phyloP scores from a whole-genome alignment of 1,140 invertebrate species.

The Asbolus verrucosus region DNA sequence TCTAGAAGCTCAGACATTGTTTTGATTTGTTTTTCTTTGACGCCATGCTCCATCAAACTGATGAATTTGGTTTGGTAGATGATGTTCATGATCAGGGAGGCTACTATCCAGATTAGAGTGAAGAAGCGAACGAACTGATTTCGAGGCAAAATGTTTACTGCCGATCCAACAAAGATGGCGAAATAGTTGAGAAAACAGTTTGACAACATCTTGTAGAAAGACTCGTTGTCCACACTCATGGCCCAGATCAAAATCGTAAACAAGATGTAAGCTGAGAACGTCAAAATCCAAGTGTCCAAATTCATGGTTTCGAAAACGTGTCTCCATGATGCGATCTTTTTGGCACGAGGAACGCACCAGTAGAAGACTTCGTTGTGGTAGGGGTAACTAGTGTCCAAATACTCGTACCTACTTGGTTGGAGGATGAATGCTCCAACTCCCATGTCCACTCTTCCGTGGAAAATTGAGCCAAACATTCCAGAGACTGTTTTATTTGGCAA shows the following conservation, averaged over 20 bases:
- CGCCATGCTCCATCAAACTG: conserved; percentile 32
- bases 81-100: conserved; percentile 42
- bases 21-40: conserved; percentile 43
- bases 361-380: conserved; percentile 15
- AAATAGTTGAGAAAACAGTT: conserved; percentile 1
- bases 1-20: conserved; percentile 40
- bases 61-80: conserved; percentile 49
- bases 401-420: background rate
- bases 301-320: conserved; percentile 26
- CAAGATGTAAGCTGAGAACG: background rate
- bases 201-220: background rate
- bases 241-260: conserved; percentile 2
- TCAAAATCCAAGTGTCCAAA: conserved; percentile 14
- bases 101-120: conserved; percentile 43
- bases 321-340: background rate
- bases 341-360: conserved; percentile 5
- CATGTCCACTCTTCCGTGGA: background rate
- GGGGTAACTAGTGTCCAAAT: conserved; percentile 9
- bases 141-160: conserved; percentile 3
- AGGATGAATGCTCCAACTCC: conserved; percentile 6
- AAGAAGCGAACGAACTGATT: conserved; percentile 32
- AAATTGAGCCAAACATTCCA: background rate
- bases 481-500: background rate
- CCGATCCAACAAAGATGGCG: background rate
- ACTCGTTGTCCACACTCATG: conserved; percentile 4